Conservation (phyloP, 2,113 vertebrate genomes). For the Corynorhinus townsendii region DNA sequence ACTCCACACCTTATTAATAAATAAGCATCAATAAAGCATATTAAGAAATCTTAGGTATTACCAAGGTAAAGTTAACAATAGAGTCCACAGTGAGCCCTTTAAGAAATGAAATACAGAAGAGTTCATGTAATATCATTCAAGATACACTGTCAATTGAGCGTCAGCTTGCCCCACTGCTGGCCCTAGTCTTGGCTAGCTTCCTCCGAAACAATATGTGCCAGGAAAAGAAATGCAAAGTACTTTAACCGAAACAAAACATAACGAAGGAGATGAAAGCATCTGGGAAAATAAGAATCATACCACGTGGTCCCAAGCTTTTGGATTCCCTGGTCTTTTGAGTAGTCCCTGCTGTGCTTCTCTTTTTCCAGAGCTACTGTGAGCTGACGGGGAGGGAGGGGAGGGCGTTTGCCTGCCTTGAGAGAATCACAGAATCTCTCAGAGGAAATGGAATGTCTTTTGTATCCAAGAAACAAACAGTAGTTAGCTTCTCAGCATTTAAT, state of each 20-base stretch:
- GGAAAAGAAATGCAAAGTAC: constrained; percentile 44
- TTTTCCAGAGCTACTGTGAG: not conserved
- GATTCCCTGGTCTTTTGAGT: not conserved
- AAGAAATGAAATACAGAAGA: not conserved
- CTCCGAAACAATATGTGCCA: not conserved
- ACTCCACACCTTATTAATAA: not conserved
- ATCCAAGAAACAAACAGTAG: constrained; percentile 64
- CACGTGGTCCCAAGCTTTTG: not conserved
- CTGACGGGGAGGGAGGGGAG: not conserved
- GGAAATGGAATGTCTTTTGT: constrained; percentile 38
- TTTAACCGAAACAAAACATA: constrained; percentile 48
- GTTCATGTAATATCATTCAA: not conserved
- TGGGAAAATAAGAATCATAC: constrained; percentile 57
- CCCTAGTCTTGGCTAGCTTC: not conserved
- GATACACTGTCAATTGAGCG: not conserved
- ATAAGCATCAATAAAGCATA: not conserved
- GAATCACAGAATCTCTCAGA: not conserved
- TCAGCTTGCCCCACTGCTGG: not conserved
- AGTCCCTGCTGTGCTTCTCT: not conserved
- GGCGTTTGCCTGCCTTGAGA: not conserved
- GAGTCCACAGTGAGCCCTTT: not conserved
- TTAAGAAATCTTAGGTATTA: not conserved
- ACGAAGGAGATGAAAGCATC: constrained; percentile 29
- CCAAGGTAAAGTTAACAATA: not conserved
- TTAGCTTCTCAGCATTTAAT: constrained; percentile 63